Base-by-base conservation (phyloP, 2,888 invertebrate species). In the Ormia ochracea region DNA sequence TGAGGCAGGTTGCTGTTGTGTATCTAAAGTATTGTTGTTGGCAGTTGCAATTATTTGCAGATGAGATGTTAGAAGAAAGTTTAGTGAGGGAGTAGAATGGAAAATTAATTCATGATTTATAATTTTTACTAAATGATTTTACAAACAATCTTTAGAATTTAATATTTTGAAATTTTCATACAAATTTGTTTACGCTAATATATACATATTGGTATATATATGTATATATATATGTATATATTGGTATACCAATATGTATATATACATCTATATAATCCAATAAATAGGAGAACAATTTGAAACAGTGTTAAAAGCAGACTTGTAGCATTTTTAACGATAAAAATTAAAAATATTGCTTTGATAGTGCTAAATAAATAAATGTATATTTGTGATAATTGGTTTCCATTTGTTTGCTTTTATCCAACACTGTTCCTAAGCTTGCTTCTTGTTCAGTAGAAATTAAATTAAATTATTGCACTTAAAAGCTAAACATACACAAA, bases 1-100 rank as follows among this genome's bases (percentile, higher is more conserved):
- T 12, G 81, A 74, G 66, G 80, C 79, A 70, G 82, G 82, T 78
- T 83, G 82, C 74, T 76, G 75, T 77, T 77, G 76, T 75, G 56
- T 70, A 81, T 75, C 78, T 82, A 65, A 43, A 21, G 17, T 33
- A 26, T 21, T 38, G 31, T 23, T 21, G 48, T 10, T 41, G 5
- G 19, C 23, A 52, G 50, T 9, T 48, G 52, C 38, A n/a, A n/a
- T n/a, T n/a, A n/a, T n/a, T n/a, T n/a, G n/a, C n/a, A n/a, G n/a
- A 41, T 61, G 45, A 31, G 33, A 23, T 48, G 45, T 36, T 31
- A 12, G 17, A 26, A n/a, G 31, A 4, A 38, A 38, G n/a, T 38
- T 38, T 38, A 45, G 4, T 58, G 56, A 26, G 21, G 21, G n/a
- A 45, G 68, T 43, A 68, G 43, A 73, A 73, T 59, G 66, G 54